phyloP scores from a whole-genome alignment of 2,113 vertebrate genomes.

The Fukomys damarensis region DNA sequence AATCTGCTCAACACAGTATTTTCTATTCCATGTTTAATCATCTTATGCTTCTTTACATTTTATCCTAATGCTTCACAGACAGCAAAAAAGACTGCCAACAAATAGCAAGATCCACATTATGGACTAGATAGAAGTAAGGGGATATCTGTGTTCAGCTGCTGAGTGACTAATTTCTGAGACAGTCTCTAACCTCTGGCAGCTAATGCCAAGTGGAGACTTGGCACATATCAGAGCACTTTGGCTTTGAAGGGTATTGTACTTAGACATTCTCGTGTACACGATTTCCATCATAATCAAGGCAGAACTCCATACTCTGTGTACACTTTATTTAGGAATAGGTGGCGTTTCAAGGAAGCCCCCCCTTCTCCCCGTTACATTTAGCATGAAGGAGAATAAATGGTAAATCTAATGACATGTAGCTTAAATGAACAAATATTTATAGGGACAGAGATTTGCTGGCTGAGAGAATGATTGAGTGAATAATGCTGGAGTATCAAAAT shows the following conservation, averaged over 20 bases:
- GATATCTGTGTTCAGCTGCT: neutral
- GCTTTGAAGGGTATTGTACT: neutral
- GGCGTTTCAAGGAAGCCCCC: neutral
- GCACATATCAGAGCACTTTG: neutral
- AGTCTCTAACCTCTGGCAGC: neutral
- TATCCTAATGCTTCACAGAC: neutral
- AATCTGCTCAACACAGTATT: neutral
- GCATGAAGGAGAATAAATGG: constrained; percentile 23
- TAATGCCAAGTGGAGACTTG: too few relatives aligned
- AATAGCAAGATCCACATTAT: neutral
- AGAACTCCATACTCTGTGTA: neutral
- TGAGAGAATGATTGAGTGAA: neutral
- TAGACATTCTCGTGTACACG: neutral
- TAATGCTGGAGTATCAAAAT: constrained; percentile 11
- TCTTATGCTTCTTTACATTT: neutral
- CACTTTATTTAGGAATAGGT: neutral
- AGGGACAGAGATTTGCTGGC: neutral
- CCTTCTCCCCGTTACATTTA: neutral
- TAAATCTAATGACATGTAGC: neutral
- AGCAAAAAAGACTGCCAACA: neutral
- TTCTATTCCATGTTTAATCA: neutral
- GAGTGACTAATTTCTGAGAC: neutral
- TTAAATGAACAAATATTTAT: constrained; percentile 5
- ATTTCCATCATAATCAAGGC: neutral
- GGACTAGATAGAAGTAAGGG: neutral